Base-by-base conservation (phyloP, 30 jellyfish, hydroid and myxozoan genomes). In the Morbakka virulenta region DNA sequence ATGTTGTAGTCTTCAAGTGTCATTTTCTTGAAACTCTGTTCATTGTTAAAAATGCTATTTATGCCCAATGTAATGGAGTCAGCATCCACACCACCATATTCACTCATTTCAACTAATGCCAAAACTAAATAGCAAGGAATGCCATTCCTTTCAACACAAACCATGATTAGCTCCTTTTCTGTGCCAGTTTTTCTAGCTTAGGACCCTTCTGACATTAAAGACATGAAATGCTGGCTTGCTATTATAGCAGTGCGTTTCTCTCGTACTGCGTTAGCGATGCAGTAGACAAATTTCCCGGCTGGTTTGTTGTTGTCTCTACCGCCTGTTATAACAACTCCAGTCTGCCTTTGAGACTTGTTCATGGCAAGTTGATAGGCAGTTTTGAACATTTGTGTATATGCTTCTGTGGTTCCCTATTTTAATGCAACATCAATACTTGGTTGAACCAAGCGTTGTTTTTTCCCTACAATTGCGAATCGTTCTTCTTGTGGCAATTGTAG, bases 341-440 rank as follows among this genome's bases (percentile, higher is more conserved):
- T 84, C 57, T 74, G 50, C 30, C 91, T 48, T 47, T 74, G 93
- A n/a, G 73, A 89, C 49, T 74, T 84, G 21, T 82, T 32, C 34
- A 52, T 14, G 14, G 90, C 89, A 35, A 82, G 75, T 47, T 57
- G 52, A 48, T 50, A 82, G 20, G 91, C 94, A 0, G 92, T 82
- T 32, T 51, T 32, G 33, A 73, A 26, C 72, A 82, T 52, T 52
- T 82, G 71, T 62, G 21, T 1, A 67, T 49, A 82, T 29, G 91
- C 91, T 20, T 71, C 90, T 27, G 77, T 33, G 2, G 94, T 82
- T 32, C 63, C 36, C 41, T 78, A 25, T 65, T 51, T 26, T 28
- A 67, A 21, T 57, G 78, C 66, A 1, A 27, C 62, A 65, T 32
- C 75, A 62, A 78, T 57, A 1, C 76, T 34, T 32, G 75, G 86